Base-by-base conservation (phyloP, 2,888 invertebrate genomes). In the Mesoligia furuncula region DNA sequence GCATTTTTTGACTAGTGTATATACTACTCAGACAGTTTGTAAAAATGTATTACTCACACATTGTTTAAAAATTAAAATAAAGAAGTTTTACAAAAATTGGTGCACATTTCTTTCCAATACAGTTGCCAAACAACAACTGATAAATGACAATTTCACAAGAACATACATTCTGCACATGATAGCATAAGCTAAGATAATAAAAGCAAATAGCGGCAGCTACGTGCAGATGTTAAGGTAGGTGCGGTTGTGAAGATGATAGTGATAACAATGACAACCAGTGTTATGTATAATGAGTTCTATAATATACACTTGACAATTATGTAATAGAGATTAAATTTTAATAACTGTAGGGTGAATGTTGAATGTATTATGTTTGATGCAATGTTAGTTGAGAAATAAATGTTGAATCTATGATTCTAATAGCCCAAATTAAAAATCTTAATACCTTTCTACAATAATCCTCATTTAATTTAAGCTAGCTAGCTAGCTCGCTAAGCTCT, bases 221-320 rank as follows among this genome's bases (percentile, higher is more conserved):
- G 27, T 77, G 66, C 73, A 77, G 80, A 76, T 54, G 31, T 67
- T 61, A 70, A 69, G 45, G 66, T 62, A 81, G 45, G 67, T 62
- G n/a, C n/a, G n/a, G 9, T 75, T 81, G 61, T 72, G 54, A 66
- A 81, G 67, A 79, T 80, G 76, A 80, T 80, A 81, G 36, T 78
- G 75, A 83, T 70, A 73, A 65, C 51, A 83, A 71, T 76, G 73
- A 77, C 67, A 80, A 64, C 31, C 8, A 42, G 59, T 48, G n/a
- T 61, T 62, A 67, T 48, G 64, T 73, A 64, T 70, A 73, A 71
- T 45, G 9, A 73, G 36, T 66, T 59, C 67, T 66, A 66, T 67
- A 75, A 73, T 31, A 9, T 75, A 27, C 15, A 74, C 57, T 77
- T 66, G 51, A 77, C 27, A 68, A 15, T 73, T 4, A 66, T 48